These are phyloP conservation scores for Microplitis demolitor DNA, from an alignment of 1,140 invertebrate species.

Conservation along the genomic window DNA sequence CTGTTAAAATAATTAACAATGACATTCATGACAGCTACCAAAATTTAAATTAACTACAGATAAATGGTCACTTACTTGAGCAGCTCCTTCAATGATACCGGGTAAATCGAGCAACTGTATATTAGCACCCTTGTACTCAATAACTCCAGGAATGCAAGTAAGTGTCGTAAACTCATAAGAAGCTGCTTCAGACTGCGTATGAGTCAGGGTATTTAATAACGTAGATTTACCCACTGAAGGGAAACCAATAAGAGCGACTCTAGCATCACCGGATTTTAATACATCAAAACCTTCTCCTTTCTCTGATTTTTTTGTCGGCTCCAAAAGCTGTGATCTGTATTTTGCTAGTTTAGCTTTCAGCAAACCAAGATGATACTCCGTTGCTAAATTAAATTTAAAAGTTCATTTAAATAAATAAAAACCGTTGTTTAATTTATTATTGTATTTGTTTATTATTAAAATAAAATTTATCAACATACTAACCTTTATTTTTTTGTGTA, in stretches of 20 bases:
- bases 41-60: not conserved
- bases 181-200: constrained; percentile 94
- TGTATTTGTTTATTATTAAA: not conserved
- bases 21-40: not conserved
- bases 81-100: constrained; percentile 96
- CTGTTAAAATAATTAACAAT: constrained; percentile 30
- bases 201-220: constrained; percentile 88
- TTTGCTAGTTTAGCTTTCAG: constrained; percentile 99
- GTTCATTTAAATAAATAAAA: not conserved
- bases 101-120: constrained; percentile 98
- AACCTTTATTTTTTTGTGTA: constrained; percentile 99
- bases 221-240: constrained; percentile 97
- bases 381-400: constrained; percentile 72
- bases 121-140: constrained; percentile 97
- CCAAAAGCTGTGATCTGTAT: constrained; percentile 92
- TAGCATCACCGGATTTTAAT: constrained; percentile 97
- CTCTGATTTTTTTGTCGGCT: constrained; percentile 93
- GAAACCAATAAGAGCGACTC: constrained; percentile 97
- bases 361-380: constrained; percentile 98
- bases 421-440: not conserved
- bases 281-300: constrained; percentile 99
- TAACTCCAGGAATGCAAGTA: constrained; percentile 99
- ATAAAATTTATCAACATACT: constrained; percentile 29
- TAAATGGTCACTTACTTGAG: constrained; percentile 65
- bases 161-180: constrained; percentile 99